Base-by-base conservation (phyloP, 2,888 invertebrate genomes). In the Choreutis nemorana region DNA sequence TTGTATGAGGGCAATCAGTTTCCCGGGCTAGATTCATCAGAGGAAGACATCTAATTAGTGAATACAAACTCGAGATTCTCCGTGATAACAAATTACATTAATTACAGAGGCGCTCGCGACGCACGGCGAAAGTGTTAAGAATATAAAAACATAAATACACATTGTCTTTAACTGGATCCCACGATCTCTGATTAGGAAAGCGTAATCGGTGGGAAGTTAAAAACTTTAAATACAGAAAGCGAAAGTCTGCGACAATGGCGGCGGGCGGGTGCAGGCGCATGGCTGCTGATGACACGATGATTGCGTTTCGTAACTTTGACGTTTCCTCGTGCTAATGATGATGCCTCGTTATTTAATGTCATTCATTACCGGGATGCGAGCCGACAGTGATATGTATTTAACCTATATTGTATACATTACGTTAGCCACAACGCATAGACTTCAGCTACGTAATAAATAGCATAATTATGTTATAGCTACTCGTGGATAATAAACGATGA, bases 161-260 rank as follows among this genome's bases (percentile, higher is more conserved):
- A 70, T 73, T 75, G 73, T 72, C 50, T 58, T 50, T 48, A 42
- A 38, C 41, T 37, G 38, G 39, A 36, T 77, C 77, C 71, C 77
- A 77, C 77, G 77, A 72, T 75, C 65, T 68, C 54, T 60, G 73
- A 71, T 70, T 71, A 64, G 64, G 66, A 71, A 73, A 66, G 61
- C 64, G 68, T 61, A 63, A 63, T 68, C 61, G 51, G 63, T 75
- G 77, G 70, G 77, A 75, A 72, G 55, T 57, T 45, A 45, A 52
- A 49, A 50, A 46, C 48, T 52, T 40, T 39, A 35, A 44, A n/a
- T 4, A 48, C 49, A 54, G 57, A 71, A 62, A 72, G 66, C 60
- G 72, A 75, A 71, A 73, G 67, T 54, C 20, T 37, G 40, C 47
- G 60, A 68, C 66, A 68, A 66, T 63, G 43, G 56, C 35, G 25